Conservation (phyloP, 2,888 invertebrate species). For the Nysson spinosus region DNA sequence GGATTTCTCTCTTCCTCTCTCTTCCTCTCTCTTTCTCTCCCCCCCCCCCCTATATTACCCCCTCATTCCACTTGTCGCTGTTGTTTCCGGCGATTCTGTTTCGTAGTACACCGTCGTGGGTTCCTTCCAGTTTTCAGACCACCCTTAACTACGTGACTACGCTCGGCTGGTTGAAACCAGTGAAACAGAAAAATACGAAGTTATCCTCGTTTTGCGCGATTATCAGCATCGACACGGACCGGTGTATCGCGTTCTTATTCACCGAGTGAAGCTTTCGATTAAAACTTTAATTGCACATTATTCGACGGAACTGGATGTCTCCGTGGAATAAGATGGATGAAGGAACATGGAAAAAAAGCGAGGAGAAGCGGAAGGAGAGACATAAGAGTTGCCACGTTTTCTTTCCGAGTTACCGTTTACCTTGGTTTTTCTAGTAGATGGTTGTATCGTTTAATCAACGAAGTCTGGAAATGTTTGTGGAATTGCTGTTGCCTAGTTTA, state of each 20-base stretch:
- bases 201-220: neutral
- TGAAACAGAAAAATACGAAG: constrained; percentile 23
- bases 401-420: neutral
- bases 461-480: constrained; percentile 35
- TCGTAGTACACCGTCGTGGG: constrained; percentile 2
- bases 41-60: too few relatives aligned
- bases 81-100: constrained; percentile 27
- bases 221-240: too few relatives aligned
- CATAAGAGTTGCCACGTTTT: constrained; percentile 11
- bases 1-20: constrained; percentile 4
- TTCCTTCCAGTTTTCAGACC: constrained; percentile 37
- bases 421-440: neutral
- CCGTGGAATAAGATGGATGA: too few relatives aligned
- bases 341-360: neutral
- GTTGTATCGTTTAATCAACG: constrained; percentile 31
- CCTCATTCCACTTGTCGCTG: too few relatives aligned
- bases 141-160: constrained; percentile 43
- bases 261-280: constrained; percentile 44
- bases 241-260: too few relatives aligned
- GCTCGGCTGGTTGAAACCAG: constrained; percentile 12
- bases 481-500: too few relatives aligned
- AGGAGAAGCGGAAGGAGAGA: too few relatives aligned
- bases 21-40: too few relatives aligned
- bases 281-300: constrained; percentile 60
- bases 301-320: constrained; percentile 37